Conservation (phyloP, 2,888 invertebrate species). For the Erpobdella octoculata region DNA sequence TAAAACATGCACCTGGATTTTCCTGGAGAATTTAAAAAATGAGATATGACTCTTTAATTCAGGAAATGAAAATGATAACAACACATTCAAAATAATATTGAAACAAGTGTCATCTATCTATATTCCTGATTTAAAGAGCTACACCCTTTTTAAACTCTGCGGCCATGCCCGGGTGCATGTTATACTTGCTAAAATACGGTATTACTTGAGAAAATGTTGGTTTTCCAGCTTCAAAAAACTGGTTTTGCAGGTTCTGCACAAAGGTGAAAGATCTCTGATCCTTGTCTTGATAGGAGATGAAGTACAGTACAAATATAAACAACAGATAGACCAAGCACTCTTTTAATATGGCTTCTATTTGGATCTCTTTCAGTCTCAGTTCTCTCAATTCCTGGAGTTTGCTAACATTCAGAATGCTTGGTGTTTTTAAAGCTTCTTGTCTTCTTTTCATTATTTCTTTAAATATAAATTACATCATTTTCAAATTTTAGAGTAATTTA, state of each 20-base stretch:
- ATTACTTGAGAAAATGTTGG: slow-evolving; percentile 16
- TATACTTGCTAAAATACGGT: too few relatives aligned
- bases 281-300: slow-evolving; percentile 50
- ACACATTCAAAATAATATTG: too few relatives aligned
- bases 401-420: slow-evolving; percentile 46
- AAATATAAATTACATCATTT: slow-evolving; percentile 13
- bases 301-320: slow-evolving; percentile 49
- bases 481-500: not conserved
- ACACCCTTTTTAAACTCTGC: too few relatives aligned
- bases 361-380: slow-evolving; percentile 46
- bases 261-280: slow-evolving; percentile 44
- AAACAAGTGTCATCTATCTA: too few relatives aligned
- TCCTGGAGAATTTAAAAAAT: too few relatives aligned
- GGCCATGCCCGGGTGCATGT: too few relatives aligned
- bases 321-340: slow-evolving; percentile 44
- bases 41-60: too few relatives aligned
- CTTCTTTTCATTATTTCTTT: slow-evolving; percentile 46
- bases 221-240: slow-evolving; percentile 37
- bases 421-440: slow-evolving; percentile 41
- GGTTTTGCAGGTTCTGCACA: slow-evolving; percentile 43
- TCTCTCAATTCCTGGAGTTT: slow-evolving; percentile 43
- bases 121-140: too few relatives aligned
- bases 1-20: too few relatives aligned
- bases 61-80: too few relatives aligned
- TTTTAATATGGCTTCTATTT: slow-evolving; percentile 49